Conservation (phyloP, 2,888 invertebrate species). For the Agrotis puta region DNA sequence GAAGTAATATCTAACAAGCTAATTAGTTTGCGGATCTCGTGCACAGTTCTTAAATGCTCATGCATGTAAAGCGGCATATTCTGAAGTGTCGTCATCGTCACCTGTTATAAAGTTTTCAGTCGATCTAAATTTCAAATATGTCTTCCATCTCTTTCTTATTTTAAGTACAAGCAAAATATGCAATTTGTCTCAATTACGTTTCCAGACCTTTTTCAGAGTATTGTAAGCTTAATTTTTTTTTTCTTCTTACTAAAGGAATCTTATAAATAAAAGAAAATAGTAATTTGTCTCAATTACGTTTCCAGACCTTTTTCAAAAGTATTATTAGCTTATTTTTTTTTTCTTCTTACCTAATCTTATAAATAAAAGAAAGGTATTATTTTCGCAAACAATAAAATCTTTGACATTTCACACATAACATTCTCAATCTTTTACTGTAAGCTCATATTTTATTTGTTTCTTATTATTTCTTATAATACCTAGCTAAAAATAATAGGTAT, state of each 20-base stretch:
- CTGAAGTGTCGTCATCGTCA: conserved; percentile 21
- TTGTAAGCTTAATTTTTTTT: too few relatives aligned
- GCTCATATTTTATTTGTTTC: too few relatives aligned
- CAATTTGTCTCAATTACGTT: neutral
- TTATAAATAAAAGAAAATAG: too few relatives aligned
- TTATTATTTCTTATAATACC: too few relatives aligned
- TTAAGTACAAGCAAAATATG: neutral
- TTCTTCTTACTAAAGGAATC: too few relatives aligned
- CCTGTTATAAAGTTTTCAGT: conserved; percentile 33
- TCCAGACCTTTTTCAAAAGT: conserved; percentile 9
- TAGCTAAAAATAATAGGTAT: too few relatives aligned
- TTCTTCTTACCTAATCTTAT: too few relatives aligned
- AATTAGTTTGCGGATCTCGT: conserved; percentile 32
- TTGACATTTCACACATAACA: too few relatives aligned
- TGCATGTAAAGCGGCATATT: conserved; percentile 25
- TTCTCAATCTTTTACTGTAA: too few relatives aligned
- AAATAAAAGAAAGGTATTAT: too few relatives aligned
- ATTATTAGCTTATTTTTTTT: too few relatives aligned
- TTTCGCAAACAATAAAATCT: too few relatives aligned
- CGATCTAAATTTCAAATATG: conserved; percentile 5
- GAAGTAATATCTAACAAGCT: conserved; percentile 14
- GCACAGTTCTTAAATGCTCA: conserved; percentile 13
- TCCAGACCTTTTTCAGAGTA: conserved; percentile 9
- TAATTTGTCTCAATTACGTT: neutral
- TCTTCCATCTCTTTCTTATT: conserved; percentile 18